phyloP scores from a whole-genome alignment of 2,888 invertebrate genomes.

The Drosophila neotestacea region DNA sequence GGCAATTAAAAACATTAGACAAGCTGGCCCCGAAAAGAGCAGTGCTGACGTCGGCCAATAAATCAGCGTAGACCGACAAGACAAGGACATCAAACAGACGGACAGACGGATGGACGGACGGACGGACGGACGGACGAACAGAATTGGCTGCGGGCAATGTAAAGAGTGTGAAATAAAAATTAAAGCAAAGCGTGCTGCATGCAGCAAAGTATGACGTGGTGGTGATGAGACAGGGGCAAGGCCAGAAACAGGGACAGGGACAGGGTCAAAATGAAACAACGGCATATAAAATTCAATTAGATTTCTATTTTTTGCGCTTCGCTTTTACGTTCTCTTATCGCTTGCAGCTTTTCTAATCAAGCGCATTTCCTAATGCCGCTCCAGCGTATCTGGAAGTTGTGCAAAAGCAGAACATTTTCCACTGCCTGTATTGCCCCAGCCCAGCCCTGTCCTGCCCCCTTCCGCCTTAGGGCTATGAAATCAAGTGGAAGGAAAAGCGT shows the following conservation, averaged over 20 bases:
- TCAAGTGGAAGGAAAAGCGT: slow-evolving; percentile 69
- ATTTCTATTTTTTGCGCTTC: slow-evolving; percentile 54
- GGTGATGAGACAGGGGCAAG: background rate
- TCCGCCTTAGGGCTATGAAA: slow-evolving; percentile 64
- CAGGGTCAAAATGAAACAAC: slow-evolving; percentile 20
- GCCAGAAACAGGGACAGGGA: background rate
- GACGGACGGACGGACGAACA: slow-evolving; percentile 2
- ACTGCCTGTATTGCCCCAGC: background rate
- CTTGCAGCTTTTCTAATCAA: slow-evolving; percentile 77
- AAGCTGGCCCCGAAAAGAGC: slow-evolving; percentile 61
- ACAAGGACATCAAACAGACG: slow-evolving; percentile 56
- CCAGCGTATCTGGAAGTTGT: slow-evolving; percentile 54
- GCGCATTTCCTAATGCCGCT: slow-evolving; percentile 59
- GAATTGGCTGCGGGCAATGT: slow-evolving; percentile 36
- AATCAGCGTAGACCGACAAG: slow-evolving; percentile 61
- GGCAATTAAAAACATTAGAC: slow-evolving; percentile 72
- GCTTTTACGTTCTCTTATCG: slow-evolving; percentile 49
- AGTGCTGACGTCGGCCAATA: slow-evolving; percentile 57
- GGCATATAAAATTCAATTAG: slow-evolving; percentile 77
- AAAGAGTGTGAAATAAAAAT: slow-evolving; percentile 58
- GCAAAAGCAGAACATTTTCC: slow-evolving; percentile 27
- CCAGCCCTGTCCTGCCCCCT: background rate
- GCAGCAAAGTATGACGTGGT: slow-evolving; percentile 11
- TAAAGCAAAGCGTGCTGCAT: slow-evolving; percentile 37
- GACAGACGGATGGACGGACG: slow-evolving; percentile 8